These are phyloP conservation scores for Labeo calbasu DNA, from an alignment of 2,797 vertebrate species.

Conservation along the genomic window DNA sequence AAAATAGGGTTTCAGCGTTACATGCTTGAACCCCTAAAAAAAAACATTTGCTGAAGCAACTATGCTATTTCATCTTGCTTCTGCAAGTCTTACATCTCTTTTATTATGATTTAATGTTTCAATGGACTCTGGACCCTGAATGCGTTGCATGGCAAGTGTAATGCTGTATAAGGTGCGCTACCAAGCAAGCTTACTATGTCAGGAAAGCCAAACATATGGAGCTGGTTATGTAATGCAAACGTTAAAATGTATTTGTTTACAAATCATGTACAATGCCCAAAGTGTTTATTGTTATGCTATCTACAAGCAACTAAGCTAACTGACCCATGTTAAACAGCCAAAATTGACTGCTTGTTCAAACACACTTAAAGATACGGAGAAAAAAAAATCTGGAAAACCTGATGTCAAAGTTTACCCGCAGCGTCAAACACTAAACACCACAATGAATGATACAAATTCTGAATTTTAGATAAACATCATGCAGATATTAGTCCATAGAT, in stretches of 20 bases:
- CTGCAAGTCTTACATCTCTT: background rate
- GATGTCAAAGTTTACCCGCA: no score
- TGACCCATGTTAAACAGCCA: background rate
- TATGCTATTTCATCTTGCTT: background rate
- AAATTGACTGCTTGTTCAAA: no score
- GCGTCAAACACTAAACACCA: no score
- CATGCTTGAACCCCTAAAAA: no score
- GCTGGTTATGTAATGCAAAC: background rate
- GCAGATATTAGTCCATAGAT: background rate
- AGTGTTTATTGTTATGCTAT: background rate
- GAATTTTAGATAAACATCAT: background rate
- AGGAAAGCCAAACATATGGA: background rate
- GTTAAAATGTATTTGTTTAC: background rate
- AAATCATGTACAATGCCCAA: background rate
- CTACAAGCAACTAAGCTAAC: background rate
- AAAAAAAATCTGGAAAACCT: no score
- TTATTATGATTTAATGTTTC: background rate
- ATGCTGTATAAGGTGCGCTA: background rate
- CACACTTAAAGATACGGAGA: background rate
- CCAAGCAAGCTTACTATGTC: background rate
- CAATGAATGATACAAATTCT: background rate
- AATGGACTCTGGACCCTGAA: no score
- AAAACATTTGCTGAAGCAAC: background rate
- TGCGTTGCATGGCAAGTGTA: no score
- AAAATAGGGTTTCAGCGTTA: no score